phyloP scores from a whole-genome alignment of 2,113 vertebrate genomes.

The Neofelis nebulosa region DNA sequence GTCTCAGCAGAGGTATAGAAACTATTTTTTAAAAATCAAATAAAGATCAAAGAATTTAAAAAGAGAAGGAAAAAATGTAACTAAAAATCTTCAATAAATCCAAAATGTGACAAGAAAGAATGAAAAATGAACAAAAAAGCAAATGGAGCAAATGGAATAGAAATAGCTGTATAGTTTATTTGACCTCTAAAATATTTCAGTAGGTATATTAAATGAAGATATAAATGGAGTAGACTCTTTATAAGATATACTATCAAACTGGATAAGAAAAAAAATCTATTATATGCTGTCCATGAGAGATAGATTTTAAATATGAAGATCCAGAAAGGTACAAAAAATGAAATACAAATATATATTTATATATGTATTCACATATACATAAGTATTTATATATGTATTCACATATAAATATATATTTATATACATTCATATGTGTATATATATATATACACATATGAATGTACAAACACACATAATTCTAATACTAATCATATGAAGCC shows the following conservation, averaged over 20 bases:
- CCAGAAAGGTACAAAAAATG: neutral
- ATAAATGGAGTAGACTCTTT: neutral
- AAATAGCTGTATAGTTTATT: neutral
- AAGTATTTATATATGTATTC: too few relatives aligned
- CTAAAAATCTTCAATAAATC: neutral
- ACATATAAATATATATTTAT: too few relatives aligned
- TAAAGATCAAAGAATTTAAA: neutral
- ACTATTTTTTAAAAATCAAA: neutral
- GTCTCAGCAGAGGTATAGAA: neutral
- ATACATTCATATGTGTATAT: too few relatives aligned
- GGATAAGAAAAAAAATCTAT: neutral
- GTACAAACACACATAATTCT: neutral
- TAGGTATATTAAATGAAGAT: neutral
- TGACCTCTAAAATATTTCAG: neutral
- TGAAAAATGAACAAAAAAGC: neutral
- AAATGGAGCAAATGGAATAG: neutral
- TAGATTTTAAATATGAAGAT: neutral
- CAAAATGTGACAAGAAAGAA: neutral
- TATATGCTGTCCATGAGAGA: neutral
- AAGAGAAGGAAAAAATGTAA: neutral
- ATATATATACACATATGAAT: too few relatives aligned
- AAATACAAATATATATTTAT: neutral
- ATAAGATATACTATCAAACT: neutral
- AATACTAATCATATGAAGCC: neutral
- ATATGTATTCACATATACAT: neutral